phyloP scores from a whole-genome alignment of 2,888 invertebrate genomes.

The Rhynchonema sp. region DNA sequence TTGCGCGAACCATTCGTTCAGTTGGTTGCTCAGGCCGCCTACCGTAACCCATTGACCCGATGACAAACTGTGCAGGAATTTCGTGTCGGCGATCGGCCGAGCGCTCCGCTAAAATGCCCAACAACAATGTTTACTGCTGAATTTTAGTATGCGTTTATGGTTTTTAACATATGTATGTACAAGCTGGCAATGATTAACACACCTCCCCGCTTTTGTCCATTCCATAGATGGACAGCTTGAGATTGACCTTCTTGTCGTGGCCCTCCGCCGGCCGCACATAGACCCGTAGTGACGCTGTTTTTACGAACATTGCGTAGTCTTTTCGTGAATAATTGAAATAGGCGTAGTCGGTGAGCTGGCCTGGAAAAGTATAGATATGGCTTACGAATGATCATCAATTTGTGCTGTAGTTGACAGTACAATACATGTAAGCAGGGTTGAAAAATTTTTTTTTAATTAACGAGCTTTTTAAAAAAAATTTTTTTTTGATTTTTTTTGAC shows the following conservation, averaged over 20 bases:
- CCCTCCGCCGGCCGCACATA: not conserved
- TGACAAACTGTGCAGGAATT: not conserved
- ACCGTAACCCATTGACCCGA: not conserved
- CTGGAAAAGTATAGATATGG: no score
- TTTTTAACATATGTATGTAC: not conserved
- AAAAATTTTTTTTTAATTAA: no score
- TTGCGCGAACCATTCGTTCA: not conserved
- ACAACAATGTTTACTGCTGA: not conserved
- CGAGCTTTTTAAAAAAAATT: no score
- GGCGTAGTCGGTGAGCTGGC: not conserved
- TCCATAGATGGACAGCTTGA: not conserved
- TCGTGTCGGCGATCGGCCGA: not conserved
- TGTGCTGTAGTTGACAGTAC: no score
- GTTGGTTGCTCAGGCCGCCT: not conserved
- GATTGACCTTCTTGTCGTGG: not conserved
- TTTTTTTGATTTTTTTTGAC: no score
- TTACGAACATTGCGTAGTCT: not conserved
- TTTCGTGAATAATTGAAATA: not conserved
- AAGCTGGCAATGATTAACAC: not conserved
- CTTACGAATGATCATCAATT: no score
- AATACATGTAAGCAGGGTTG: no score
- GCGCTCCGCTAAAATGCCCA: not conserved
- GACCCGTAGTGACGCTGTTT: not conserved
- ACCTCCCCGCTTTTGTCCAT: not conserved
- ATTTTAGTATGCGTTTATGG: not conserved